Percentiles rank a stretch among this genome's conserved stretches.
These are phyloP conservation scores for Phymanthus crucifer DNA, from an alignment of 92 coral and sea anemone species.

Conservation along the genomic window DNA sequence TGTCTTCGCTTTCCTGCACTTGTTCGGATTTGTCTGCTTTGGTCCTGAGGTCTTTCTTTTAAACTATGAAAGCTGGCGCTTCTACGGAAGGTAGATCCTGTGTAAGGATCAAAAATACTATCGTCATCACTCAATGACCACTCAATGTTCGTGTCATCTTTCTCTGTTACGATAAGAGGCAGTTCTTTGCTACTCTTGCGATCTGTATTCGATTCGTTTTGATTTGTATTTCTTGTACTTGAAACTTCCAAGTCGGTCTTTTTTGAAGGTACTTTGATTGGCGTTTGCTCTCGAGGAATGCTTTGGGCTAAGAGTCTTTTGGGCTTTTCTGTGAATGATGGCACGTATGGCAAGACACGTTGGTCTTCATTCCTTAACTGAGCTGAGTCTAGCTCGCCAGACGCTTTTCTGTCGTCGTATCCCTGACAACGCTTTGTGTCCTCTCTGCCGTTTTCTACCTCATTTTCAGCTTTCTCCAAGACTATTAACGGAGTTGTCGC, in stretches of 20 bases:
- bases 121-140: conserved; percentile 1
- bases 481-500: conserved; percentile 11
- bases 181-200: neutral
- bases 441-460: neutral
- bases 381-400: neutral
- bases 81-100: conserved; percentile 6
- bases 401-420: neutral
- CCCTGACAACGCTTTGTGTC: neutral
- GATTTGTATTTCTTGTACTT: neutral
- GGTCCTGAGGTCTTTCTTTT: conserved; percentile 9
- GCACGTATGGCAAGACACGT: neutral
- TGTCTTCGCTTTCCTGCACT: conserved; percentile 5
- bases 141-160: neutral
- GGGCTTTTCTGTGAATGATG: conserved; percentile 22
- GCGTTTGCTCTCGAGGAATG: neutral
- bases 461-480: neutral
- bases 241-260: neutral
- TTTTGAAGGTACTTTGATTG: neutral
- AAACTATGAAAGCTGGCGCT: conserved; percentile 31
- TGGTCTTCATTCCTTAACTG: conserved; percentile 4
- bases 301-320: conserved; percentile 1
- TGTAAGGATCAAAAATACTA: conserved; percentile 4
- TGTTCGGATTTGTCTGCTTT: neutral
- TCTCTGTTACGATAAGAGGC: conserved; percentile 2
- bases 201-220: neutral